Evolutionary conservation across 2,888 invertebrate species (phyloP).

Genomic region (Ormyrus labotus): DNA sequence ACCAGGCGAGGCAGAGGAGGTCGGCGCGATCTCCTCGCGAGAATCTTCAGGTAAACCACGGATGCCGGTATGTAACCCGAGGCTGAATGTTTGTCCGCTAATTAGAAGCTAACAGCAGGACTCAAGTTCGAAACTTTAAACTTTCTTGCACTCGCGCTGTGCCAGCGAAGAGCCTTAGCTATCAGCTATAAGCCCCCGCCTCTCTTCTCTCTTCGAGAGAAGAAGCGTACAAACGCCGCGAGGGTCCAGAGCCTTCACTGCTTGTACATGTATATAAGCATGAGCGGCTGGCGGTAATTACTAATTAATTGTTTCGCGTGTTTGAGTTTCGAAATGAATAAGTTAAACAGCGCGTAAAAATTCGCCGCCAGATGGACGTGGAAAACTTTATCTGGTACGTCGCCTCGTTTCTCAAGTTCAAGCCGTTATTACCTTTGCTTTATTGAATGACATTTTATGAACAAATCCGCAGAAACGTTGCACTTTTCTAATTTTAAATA

Average conservation of each 20-base stretch:
- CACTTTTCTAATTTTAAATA: too few species aligned
- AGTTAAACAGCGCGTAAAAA: slow-evolving; percentile 70
- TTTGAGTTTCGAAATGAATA: slow-evolving; percentile 73
- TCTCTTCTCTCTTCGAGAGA: slow-evolving; percentile 11
- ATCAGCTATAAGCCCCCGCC: slow-evolving; percentile 8
- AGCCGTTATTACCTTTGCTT: too few species aligned
- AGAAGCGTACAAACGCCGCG: slow-evolving; percentile 12
- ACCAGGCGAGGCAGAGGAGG: too few species aligned
- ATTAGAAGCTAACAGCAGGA: slow-evolving; percentile 75
- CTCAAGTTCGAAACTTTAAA: slow-evolving; percentile 73
- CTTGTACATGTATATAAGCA: not conserved
- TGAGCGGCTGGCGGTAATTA: slow-evolving; percentile 70
- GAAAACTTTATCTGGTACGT: not conserved
- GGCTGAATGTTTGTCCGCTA: slow-evolving; percentile 74
- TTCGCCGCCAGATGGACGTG: slow-evolving; percentile 46
- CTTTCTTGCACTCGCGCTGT: slow-evolving; percentile 69
- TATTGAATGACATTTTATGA: too few species aligned
- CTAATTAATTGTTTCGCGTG: slow-evolving; percentile 74
- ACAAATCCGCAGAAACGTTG: too few species aligned
- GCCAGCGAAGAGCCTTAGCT: slow-evolving; percentile 43
- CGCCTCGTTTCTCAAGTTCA: not conserved
- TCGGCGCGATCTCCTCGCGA: slow-evolving; percentile 10
- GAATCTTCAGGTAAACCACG: slow-evolving; percentile 51
- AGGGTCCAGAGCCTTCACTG: not conserved
- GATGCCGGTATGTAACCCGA: slow-evolving; percentile 65